Base-by-base conservation (phyloP, 2,888 invertebrate genomes). In the Drosophila crucigera region DNA sequence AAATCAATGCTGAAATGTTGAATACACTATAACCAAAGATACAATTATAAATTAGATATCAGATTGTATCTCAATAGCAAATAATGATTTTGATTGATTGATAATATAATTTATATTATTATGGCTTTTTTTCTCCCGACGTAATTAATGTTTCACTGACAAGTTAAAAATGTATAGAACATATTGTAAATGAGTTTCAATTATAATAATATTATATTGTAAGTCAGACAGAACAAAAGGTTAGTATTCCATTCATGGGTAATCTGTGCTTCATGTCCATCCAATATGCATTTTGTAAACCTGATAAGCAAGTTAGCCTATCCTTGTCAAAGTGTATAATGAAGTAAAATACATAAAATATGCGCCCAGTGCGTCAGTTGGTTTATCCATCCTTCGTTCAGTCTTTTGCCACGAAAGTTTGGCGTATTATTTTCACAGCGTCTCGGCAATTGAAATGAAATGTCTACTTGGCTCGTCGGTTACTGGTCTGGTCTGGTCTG, bases 301-400 rank as follows among this genome's bases (percentile, higher is more conserved):
- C 54, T 58, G 31, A 37, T 66, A 35, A 50, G 31, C 31, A 63
- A 73, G 47, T 67, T 53, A 9, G 10, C 33, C 52, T 55, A 65
- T 31, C 81, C 56, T 19, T 7, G 10, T 10, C 41, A 62, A 80
- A 78, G 78, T 60, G 84, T 84, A 82, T 78, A 85, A 84, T 82
- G 76, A 87, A 76, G 88, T 76, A 67, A 86, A 84, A 87, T 87
- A 89, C 78, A 84, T 87, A 80, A 85, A 87, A 85, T 85, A 84
- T 89, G 74, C 80, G 85, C 68, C 62, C 68, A 77, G 78, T 78
- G 81, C 78, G 78, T 78, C 78, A 63, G 81, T 66, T 66, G 77
- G 60, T 69, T 58, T 54, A 55, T 50, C 56, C 55, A 47, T 68
- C 64, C 56, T 25, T 43, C 43, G 37, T 33, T 49, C 50, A 25